Percentiles rank a stretch among this genome's conserved stretches.
Conservation (phyloP, 2,888 invertebrate species). For the Sphaerophoria taeniata region DNA sequence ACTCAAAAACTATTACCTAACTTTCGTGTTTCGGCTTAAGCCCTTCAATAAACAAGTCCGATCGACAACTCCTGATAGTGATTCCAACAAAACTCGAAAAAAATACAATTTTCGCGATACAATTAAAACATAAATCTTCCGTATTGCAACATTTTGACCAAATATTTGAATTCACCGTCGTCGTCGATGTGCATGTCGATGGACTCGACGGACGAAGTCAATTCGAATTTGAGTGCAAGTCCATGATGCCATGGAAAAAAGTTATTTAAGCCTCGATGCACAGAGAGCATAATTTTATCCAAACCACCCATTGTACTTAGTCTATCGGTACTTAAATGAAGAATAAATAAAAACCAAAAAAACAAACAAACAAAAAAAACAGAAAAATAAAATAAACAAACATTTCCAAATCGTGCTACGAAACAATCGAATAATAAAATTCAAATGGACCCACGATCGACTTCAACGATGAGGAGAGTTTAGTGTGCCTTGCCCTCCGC, state of each 20-base stretch:
- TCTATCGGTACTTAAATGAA: conserved; percentile 27
- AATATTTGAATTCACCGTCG: conserved; percentile 16
- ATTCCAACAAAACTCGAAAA: conserved; percentile 10
- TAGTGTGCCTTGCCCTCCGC: conserved; percentile 2
- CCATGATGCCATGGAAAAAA: not conserved
- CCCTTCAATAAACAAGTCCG: conserved; percentile 52
- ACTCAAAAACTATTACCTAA: conserved; percentile 35
- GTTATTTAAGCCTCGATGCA: conserved; percentile 31
- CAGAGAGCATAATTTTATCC: conserved; percentile 45
- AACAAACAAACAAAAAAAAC: conserved; percentile 44
- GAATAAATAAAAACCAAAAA: conserved; percentile 44
- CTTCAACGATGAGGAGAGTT: conserved; percentile 22
- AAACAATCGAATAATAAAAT: conserved; percentile 74
- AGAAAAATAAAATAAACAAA: conserved; percentile 30
- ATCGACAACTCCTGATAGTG: conserved; percentile 51
- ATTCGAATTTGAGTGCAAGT: conserved; percentile 14
- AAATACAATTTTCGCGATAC: conserved; percentile 48
- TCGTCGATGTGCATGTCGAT: too few relatives aligned
- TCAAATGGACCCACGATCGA: conserved; percentile 68
- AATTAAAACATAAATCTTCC: conserved; percentile 68
- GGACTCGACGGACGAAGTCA: not conserved
- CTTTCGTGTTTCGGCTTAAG: conserved; percentile 2
- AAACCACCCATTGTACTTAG: conserved; percentile 46
- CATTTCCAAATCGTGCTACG: conserved; percentile 70
- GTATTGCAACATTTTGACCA: conserved; percentile 64